Evolutionary conservation across 2,113 vertebrate species (phyloP).

Genomic region (Pavo muticus): DNA sequence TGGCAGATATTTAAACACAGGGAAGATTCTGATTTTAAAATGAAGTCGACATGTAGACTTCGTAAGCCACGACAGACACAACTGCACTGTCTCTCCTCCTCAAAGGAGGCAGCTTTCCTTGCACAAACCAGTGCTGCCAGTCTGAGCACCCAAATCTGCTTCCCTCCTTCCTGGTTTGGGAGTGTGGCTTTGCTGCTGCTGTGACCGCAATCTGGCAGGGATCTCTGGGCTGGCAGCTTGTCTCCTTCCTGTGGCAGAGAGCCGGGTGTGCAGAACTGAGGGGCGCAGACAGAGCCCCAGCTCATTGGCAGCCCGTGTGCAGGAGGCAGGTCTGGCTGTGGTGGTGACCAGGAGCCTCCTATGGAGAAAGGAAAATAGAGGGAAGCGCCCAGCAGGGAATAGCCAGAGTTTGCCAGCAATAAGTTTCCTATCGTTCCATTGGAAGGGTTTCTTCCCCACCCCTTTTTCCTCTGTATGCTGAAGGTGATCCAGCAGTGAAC

Average conservation of each 20-base stretch:
- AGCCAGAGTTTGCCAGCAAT: slow-evolving; percentile 1
- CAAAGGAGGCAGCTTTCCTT: not conserved
- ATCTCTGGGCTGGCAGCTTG: not conserved
- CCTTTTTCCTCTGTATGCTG: not conserved
- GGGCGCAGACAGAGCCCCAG: not conserved
- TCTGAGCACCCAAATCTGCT: not conserved
- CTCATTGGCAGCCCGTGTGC: not conserved
- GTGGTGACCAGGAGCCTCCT: not conserved
- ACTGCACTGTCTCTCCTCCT: slow-evolving; percentile 8
- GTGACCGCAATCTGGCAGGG: not conserved
- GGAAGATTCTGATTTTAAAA: slow-evolving; percentile 1
- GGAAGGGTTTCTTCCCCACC: not conserved
- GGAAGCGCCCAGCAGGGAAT: not conserved
- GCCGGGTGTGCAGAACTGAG: not conserved
- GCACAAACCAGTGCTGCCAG: not conserved
- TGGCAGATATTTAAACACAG: slow-evolving; percentile 10
- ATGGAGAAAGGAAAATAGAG: not conserved
- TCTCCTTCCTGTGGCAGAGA: not conserved
- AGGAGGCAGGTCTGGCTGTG: not conserved
- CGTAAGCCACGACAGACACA: not conserved
- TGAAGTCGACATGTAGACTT: not conserved
- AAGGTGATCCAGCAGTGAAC: not conserved
- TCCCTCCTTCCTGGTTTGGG: rapidly evolving
- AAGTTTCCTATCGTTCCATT: rapidly evolving
- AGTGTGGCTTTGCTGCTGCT: not conserved